Base-by-base conservation (phyloP, 2,888 invertebrate species). In the Dynastes tityus region DNA sequence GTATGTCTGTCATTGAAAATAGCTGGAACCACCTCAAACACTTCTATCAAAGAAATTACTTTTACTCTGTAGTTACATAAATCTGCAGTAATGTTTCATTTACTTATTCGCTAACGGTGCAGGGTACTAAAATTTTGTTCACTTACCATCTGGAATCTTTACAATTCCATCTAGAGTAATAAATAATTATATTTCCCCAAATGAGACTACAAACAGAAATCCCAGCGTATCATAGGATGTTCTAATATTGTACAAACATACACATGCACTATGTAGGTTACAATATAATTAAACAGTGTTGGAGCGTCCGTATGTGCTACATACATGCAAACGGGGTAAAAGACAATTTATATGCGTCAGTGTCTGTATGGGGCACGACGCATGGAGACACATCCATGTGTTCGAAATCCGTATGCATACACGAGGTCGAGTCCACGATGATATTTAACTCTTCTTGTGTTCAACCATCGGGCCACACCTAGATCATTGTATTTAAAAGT, bases 401-500 rank as follows among this genome's bases (percentile, higher is more conserved):
- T 73, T 73, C 37, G 49, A 68, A 53, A 68, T 68, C 51, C 29
- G 53, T 51, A 51, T 63, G 61, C 55, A 58, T 11, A 40, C 22
- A 22, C 11, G 73, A 45, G 29, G 55, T 58, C 27, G 61, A 81
- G 67, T 67, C 68, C 65, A 68, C 51, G 40, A 58, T 67, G 58
- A 76, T 76, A 68, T 80, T 78, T 77, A 78, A 73, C 78, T 80
- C 80, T 73, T 80, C 80, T 79, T 80, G 67, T 78, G 78, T 77
- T 78, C 76, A 73, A 63, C 77, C 77, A 78, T 76, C 77, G 71
- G 55, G 67, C 79, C 81, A 80, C 81, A 81, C 81, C 81, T 81
- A 79, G 80, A 80, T 76, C 76, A 76, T 76, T 76, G 76, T 76
- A 76, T 76, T 76, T 76, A 68, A 76, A 68, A 76, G 64, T 76